Percentiles rank a stretch among this genome's conserved stretches.
phyloP scores from a whole-genome alignment of 2,888 invertebrate species.

The Rutpela maculata region DNA sequence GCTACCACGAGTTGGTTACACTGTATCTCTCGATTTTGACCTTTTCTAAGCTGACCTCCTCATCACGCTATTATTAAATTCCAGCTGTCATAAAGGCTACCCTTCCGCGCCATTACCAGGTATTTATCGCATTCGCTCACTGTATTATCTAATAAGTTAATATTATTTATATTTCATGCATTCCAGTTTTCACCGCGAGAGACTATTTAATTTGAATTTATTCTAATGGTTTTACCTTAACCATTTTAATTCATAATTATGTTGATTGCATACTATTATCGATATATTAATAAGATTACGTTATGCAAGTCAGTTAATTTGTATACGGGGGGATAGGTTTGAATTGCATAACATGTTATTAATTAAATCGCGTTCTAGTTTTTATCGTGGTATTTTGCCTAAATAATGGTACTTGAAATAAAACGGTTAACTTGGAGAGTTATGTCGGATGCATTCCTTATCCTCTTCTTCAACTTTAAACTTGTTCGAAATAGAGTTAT shows the following conservation, averaged over 20 bases:
- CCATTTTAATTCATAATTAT: background rate
- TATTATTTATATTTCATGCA: background rate
- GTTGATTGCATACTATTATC: background rate
- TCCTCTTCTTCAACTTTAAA: no score
- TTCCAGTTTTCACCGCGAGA: background rate
- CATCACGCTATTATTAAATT: constrained; percentile 8
- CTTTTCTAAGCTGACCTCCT: constrained; percentile 16
- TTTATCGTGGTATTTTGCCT: no score
- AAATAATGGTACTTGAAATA: no score
- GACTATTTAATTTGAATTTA: background rate
- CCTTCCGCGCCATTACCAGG: constrained; percentile 7
- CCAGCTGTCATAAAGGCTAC: constrained; percentile 24
- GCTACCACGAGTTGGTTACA: background rate
- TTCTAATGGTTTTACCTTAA: background rate
- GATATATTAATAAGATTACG: background rate
- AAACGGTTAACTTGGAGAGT: no score
- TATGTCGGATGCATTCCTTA: no score
- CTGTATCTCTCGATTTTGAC: constrained; percentile 15
- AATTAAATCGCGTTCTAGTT: no score
- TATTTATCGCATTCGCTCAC: constrained; percentile 1
- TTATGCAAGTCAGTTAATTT: background rate
- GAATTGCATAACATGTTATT: no score
- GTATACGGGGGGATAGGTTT: background rate
- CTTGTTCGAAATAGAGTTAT: no score
- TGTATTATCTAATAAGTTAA: constrained; percentile 11